A percentile compares a stretch with the other conserved stretches of the same genome.
Conservation (phyloP, 2,888 invertebrate species). For the Phyllotreta striolata region DNA sequence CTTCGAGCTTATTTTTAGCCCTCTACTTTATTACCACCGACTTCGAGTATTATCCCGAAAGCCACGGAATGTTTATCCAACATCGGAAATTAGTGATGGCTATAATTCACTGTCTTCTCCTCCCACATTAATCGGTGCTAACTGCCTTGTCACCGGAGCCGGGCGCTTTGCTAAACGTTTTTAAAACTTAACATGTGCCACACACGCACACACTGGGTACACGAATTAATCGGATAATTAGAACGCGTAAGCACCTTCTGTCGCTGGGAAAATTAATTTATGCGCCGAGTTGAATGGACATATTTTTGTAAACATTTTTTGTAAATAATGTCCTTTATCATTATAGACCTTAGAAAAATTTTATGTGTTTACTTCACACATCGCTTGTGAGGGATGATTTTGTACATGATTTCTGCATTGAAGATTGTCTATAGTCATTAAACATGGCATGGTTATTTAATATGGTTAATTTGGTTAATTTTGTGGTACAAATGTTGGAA, state of each 20-base stretch:
- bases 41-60: slow-evolving; percentile 33
- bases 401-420: too few relatives aligned
- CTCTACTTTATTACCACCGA: slow-evolving; percentile 29
- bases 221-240: background rate
- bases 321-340: background rate
- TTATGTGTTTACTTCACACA: too few relatives aligned
- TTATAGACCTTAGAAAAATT: too few relatives aligned
- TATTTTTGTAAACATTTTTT: too few relatives aligned
- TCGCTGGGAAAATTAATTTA: slow-evolving; percentile 4
- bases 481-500: too few relatives aligned
- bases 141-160: slow-evolving; percentile 49
- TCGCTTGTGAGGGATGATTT: too few relatives aligned
- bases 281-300: too few relatives aligned
- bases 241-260: background rate
- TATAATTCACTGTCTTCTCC: slow-evolving; percentile 46
- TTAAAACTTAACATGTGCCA: slow-evolving; percentile 50
- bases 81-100: slow-evolving; percentile 35
- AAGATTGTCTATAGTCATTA: too few relatives aligned
- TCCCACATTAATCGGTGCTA: slow-evolving; percentile 51
- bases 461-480: too few relatives aligned
- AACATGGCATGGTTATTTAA: too few relatives aligned
- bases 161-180: slow-evolving; percentile 52
- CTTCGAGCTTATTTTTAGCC: slow-evolving; percentile 28
- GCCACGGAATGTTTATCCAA: slow-evolving; percentile 39
- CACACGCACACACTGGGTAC: background rate